Conservation (phyloP, 2,113 vertebrate species). For the Lucifuga dentata region DNA sequence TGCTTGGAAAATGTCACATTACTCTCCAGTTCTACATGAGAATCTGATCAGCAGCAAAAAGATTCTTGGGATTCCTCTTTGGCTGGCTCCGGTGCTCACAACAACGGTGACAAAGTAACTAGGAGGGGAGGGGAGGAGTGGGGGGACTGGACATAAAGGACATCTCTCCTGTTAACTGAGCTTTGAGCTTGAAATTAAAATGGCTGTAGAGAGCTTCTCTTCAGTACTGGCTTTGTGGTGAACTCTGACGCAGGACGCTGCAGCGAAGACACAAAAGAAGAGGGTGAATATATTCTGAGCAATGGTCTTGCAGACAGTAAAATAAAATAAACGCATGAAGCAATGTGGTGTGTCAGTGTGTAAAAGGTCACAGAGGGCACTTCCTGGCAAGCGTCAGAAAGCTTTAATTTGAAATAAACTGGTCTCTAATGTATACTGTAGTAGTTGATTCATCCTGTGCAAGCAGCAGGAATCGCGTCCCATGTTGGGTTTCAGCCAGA, state of each 20-base stretch:
- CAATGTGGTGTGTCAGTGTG: slow-evolving; percentile 42
- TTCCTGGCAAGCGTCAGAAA: not conserved
- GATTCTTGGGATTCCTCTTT: slow-evolving; percentile 80
- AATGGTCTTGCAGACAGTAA: slow-evolving; percentile 32
- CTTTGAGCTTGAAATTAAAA: slow-evolving; percentile 58
- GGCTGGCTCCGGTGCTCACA: slow-evolving; percentile 65
- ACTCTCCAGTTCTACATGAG: slow-evolving; percentile 51
- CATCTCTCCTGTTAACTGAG: slow-evolving; percentile 62
- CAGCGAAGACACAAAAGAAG: slow-evolving; percentile 50
- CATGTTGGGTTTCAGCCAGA: slow-evolving; percentile 39
- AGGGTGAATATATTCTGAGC: slow-evolving; percentile 50
- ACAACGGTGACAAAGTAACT: slow-evolving; percentile 80
- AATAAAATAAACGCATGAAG: slow-evolving; percentile 59
- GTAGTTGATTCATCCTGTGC: slow-evolving; percentile 4
- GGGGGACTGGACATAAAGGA: slow-evolving; percentile 65
- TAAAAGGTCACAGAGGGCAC: slow-evolving; percentile 42
- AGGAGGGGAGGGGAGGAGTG: slow-evolving; percentile 21
- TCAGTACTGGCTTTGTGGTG: slow-evolving; percentile 56
- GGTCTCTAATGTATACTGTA: slow-evolving; percentile 19
- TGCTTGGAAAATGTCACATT: slow-evolving; percentile 62
- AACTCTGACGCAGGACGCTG: slow-evolving; percentile 53
- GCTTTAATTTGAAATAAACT: not conserved
- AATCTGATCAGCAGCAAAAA: slow-evolving; percentile 66
- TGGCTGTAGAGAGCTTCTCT: slow-evolving; percentile 41
- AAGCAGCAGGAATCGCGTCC: slow-evolving; percentile 39